phyloP scores from a whole-genome alignment of 2,113 vertebrate species.

The Syngnathoides biaculeatus region DNA sequence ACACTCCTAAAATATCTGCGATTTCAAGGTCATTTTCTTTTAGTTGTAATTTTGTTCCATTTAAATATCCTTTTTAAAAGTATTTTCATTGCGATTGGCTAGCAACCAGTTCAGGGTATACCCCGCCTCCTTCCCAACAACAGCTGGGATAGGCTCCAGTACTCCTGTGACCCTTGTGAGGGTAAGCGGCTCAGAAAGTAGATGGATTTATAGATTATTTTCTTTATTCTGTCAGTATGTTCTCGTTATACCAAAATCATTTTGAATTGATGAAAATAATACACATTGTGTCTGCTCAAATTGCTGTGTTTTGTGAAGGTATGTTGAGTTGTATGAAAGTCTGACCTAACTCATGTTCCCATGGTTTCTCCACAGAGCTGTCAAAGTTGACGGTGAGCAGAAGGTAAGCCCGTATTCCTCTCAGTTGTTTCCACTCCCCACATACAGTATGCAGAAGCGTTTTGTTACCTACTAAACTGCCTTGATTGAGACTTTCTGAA shows the following conservation, averaged over 20 bases:
- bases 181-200: no score
- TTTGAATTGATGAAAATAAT: background rate
- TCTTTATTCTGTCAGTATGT: background rate
- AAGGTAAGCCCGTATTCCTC: constrained; percentile 65
- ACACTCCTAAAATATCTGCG: no score
- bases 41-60: no score
- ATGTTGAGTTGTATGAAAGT: background rate
- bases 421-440: constrained; percentile 10
- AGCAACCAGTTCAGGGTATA: no score
- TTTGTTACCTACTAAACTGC: constrained; percentile 20
- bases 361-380: constrained; percentile 56
- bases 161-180: no score
- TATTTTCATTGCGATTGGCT: no score
- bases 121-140: no score
- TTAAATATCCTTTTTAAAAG: no score
- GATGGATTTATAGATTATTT: no score
- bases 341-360: constrained; percentile 2
- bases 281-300: background rate
- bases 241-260: background rate
- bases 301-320: background rate
- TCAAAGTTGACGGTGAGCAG: constrained; percentile 58
- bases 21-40: no score
- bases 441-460: constrained; percentile 33
- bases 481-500: constrained; percentile 28
- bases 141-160: no score